Conservation (phyloP, 2,888 invertebrate genomes). For the Mesoligia furuncula region DNA sequence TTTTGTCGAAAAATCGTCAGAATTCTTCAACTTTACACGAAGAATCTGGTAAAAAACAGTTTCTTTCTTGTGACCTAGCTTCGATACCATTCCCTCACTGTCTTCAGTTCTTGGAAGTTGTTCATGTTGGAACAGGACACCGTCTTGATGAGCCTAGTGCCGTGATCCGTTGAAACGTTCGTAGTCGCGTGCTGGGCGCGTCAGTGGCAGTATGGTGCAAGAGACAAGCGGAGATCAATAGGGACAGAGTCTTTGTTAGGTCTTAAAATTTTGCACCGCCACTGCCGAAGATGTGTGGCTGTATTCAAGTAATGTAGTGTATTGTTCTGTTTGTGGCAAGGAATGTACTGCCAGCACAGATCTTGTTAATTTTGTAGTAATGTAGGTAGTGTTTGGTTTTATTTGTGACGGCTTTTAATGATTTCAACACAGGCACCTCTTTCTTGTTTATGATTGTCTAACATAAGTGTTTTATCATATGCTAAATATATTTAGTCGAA, state of each 20-base stretch:
- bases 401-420: not conserved
- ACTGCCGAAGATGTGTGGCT: not conserved
- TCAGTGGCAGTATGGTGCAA: constrained; percentile 57
- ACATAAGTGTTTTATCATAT: not conserved
- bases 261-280: not conserved
- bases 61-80: constrained; percentile 52
- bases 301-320: not conserved
- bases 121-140: constrained; percentile 60
- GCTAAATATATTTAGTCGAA: not conserved
- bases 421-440: not conserved
- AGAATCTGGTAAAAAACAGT: constrained; percentile 42
- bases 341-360: not conserved
- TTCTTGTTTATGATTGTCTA: not conserved
- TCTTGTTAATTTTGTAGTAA: not conserved
- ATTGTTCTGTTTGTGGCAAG: not conserved
- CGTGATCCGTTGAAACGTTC: constrained; percentile 78
- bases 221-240: not conserved
- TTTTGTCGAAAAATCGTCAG: constrained; percentile 30
- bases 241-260: not conserved
- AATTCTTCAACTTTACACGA: constrained; percentile 39
- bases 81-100: constrained; percentile 35
- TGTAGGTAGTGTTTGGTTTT: not conserved
- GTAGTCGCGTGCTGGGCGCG: constrained; percentile 81
- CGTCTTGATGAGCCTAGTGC: constrained; percentile 62
- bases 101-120: constrained; percentile 57